Evolutionary conservation across 2,797 vertebrate genomes (phyloP), one percentile per base, ranked within the genome.

Genomic region (Balearica regulorum): DNA sequence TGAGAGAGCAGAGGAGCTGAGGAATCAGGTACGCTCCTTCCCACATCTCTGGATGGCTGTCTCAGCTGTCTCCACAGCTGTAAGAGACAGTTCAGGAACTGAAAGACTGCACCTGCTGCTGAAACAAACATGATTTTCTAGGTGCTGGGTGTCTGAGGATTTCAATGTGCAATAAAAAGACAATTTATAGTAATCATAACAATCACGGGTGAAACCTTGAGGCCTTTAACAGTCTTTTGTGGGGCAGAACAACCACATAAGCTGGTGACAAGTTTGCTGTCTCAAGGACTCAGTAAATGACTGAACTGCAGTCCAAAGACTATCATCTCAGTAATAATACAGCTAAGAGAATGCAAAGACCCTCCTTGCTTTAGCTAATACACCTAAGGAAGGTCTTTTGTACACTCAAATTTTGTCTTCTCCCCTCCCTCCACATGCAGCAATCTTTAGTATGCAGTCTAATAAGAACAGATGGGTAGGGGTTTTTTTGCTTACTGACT

Each of bases 151-250:
- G 71, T 72, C 64, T 85, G 60, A 92, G 57, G 81, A 76, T 46
- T 83, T 93, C 71, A 85, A 26, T 62, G 90, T 77, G 78, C 53
- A 77, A 90, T 94, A 89, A 89, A 92, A 93, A 85, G 37, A 69
- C 89, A 94, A 95, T 94, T 96, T 94, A 96, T 85, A 96, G 93
- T 92, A 96, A 94, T 96, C 73, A 82, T 93, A 95, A 92, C 83
- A 90, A 92, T 93, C 83, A 91, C 0, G 0, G 43, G 61, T 90
- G 78, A 94, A 95, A 87, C 83, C 81, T 90, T 89, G 94, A 95
- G 83, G 76, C 43, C 61, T 96, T 81, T 80, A 77, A 80, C 29
- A 83, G 68, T 58, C 78, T 89, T 85, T 68, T 71, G 37, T 77
- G 76, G 78, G 75, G 68, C 61, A 92, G 83, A 94, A 93, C 0